These are phyloP conservation scores for Sebastes trivittatus DNA, from an alignment of 2,797 vertebrate genomes.

Conservation along the genomic window DNA sequence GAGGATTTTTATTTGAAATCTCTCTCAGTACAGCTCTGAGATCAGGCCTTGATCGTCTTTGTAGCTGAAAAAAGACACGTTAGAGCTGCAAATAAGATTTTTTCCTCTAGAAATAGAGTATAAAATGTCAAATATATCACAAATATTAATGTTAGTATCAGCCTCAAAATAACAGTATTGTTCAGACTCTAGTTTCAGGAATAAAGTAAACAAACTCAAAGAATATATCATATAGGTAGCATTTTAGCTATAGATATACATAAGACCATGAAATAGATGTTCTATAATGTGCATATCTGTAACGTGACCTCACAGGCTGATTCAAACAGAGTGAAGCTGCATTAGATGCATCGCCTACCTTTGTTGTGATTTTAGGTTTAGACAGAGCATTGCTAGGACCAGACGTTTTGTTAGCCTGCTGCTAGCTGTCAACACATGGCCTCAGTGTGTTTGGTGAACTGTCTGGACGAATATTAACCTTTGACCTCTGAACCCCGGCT, in stretches of 20 bases:
- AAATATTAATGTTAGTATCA: too few relatives aligned
- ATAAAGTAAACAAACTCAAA: too few relatives aligned
- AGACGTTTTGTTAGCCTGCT: neutral
- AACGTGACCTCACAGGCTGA: too few relatives aligned
- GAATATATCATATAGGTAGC: too few relatives aligned
- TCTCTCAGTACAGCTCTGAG: neutral
- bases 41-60: too few relatives aligned
- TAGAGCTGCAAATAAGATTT: neutral
- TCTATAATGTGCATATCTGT: too few relatives aligned
- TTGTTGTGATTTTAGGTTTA: neutral
- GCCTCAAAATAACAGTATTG: accelerated
- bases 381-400: neutral
- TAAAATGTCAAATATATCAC: neutral
- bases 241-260: too few relatives aligned
- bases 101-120: neutral
- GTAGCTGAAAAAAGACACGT: too few relatives aligned
- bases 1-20: neutral
- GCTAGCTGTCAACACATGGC: neutral
- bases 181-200: too few relatives aligned
- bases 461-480: neutral
- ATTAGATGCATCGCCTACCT: neutral
- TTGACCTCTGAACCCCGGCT: neutral
- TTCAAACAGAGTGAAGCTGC: neutral
- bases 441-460: neutral
- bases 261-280: too few relatives aligned